Conservation (phyloP, 1,140 invertebrate genomes). For the Augochlora pura region DNA sequence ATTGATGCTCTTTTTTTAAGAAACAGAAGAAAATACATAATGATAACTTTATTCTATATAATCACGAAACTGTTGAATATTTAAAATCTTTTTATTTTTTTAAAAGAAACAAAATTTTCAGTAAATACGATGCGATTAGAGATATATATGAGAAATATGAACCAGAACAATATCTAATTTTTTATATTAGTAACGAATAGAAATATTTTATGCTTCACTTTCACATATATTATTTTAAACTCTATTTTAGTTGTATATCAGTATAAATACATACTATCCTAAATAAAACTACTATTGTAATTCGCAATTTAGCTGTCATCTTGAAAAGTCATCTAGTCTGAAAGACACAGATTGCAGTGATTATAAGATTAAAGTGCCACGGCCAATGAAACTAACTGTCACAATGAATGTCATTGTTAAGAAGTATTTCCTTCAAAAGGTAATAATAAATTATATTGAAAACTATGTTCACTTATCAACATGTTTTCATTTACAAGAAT, state of each 20-base stretch:
- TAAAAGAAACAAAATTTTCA: slow-evolving; percentile 52
- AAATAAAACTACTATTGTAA: slow-evolving; percentile 32
- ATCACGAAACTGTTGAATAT: slow-evolving; percentile 52
- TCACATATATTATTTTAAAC: slow-evolving; percentile 35
- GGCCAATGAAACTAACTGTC: slow-evolving; percentile 43
- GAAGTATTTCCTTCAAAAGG: slow-evolving; percentile 29
- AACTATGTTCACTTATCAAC: background rate
- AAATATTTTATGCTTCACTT: slow-evolving; percentile 51
- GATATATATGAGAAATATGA: slow-evolving; percentile 54
- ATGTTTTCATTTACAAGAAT: background rate
- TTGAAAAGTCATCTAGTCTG: slow-evolving; percentile 43
- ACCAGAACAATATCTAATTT: slow-evolving; percentile 59
- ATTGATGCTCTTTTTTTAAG: slow-evolving; percentile 4
- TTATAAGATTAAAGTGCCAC: slow-evolving; percentile 35
- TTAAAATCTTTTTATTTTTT: slow-evolving; percentile 63
- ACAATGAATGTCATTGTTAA: slow-evolving; percentile 42
- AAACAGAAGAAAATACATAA: slow-evolving; percentile 40
- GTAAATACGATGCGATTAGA: slow-evolving; percentile 48
- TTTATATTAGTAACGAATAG: slow-evolving; percentile 55
- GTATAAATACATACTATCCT: slow-evolving; percentile 31
- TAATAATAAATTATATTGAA: slow-evolving; percentile 2
- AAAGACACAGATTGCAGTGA: slow-evolving; percentile 41
- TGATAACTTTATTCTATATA: slow-evolving; percentile 54
- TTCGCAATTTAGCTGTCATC: slow-evolving; percentile 23
- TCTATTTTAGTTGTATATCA: slow-evolving; percentile 43